These are phyloP conservation scores for Neomicropteryx cornuta DNA, from an alignment of 1,140 invertebrate species.

Conservation along the genomic window DNA sequence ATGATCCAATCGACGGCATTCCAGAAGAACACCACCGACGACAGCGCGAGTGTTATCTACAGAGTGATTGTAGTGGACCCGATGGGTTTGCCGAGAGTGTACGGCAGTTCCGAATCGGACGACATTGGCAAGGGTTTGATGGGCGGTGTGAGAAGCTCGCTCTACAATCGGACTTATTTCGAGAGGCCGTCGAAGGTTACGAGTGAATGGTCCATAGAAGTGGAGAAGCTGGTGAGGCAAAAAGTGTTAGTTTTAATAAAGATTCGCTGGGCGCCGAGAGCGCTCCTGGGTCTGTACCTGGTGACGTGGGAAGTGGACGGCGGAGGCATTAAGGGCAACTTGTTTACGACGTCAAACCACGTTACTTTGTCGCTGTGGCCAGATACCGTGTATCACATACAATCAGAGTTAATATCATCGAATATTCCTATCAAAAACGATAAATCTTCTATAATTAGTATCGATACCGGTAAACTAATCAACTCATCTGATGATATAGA, in stretches of 20 bases:
- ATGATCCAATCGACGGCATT: no score
- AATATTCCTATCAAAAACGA: neutral
- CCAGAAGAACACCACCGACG: no score
- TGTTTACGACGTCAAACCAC: slow-evolving; percentile 32
- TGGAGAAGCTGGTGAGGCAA: neutral
- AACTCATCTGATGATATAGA: neutral
- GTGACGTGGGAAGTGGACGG: slow-evolving; percentile 39
- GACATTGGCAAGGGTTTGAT: no score
- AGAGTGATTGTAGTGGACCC: no score
- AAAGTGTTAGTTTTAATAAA: neutral
- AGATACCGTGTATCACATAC: slow-evolving; percentile 33
- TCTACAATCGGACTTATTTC: no score
- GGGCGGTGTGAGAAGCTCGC: no score
- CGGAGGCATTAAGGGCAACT: slow-evolving; percentile 37
- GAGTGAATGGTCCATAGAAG: no score
- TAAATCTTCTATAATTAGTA: neutral
- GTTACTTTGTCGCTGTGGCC: slow-evolving; percentile 38
- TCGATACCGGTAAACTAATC: neutral
- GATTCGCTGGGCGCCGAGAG: neutral
- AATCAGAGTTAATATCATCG: slow-evolving; percentile 7
- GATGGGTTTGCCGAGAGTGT: no score
- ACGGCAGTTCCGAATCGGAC: no score
- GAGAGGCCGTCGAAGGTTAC: no score
- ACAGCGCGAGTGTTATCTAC: no score
- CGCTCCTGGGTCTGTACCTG: slow-evolving; percentile 18